These are phyloP conservation scores for Chiloscyllium punctatum DNA, from an alignment of 2,797 vertebrate species.

Conservation along the genomic window DNA sequence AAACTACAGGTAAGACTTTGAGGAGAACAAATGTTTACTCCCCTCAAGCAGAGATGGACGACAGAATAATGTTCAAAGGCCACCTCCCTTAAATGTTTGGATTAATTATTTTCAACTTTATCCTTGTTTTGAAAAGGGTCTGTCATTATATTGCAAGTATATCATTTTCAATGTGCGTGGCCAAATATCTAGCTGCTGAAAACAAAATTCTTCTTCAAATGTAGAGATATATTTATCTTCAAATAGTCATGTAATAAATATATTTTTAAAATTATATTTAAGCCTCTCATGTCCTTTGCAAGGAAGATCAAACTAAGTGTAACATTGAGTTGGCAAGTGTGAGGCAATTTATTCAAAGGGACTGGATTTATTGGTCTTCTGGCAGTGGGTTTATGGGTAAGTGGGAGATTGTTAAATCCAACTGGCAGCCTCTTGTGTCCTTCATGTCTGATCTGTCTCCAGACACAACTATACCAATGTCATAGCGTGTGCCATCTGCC, in stretches of 20 bases:
- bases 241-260: neutral
- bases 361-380: no score
- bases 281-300: no score
- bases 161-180: neutral
- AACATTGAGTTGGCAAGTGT: neutral
- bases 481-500: no score
- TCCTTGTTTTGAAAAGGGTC: neutral
- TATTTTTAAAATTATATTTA: neutral
- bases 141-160: no score
- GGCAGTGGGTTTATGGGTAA: no score
- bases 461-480: no score
- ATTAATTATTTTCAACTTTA: constrained; percentile 37
- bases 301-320: neutral
- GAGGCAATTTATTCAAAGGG: neutral
- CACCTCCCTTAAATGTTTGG: constrained; percentile 47
- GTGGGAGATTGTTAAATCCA: no score
- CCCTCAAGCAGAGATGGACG: constrained; percentile 40
- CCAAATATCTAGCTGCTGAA: neutral
- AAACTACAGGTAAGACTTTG: constrained; percentile 44
- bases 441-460: no score
- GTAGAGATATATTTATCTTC: neutral
- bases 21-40: constrained; percentile 47
- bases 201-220: neutral
- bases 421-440: no score
- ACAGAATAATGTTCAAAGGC: constrained; percentile 45